Evolutionary conservation across 2,113 vertebrate genomes (phyloP), one percentile per base, ranked within the genome.

Genomic region (Misgurnus anguillicaudatus): DNA sequence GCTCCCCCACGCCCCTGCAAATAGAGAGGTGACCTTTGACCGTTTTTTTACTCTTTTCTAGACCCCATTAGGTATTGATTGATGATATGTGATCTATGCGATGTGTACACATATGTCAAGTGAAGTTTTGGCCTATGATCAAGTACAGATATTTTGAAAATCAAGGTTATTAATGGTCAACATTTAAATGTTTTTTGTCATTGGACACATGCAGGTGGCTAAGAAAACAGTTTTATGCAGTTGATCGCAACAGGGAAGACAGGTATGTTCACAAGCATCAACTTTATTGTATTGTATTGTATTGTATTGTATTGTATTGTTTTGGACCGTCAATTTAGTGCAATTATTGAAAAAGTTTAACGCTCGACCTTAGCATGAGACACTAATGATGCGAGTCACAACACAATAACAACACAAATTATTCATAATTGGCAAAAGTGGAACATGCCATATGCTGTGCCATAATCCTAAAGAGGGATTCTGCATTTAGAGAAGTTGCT

Each of bases 171-270:
- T 6, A 7, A 9, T 45, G 42, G 42, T 45, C 14, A 6, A 57
- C 6, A 1, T 2, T 3, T 57, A 6, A 19, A 57, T 65, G 55
- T 5, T 21, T 0, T 62, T 51, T 77, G 3, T n/a, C 42, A 62
- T 24, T 41, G 5, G 31, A 14, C 39, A 14, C 58, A 6, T 78
- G 53, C 16, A 99, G 98, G 89, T 99, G 98, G 98, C 93, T 99
- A 78, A 92, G 97, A 78, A 99, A 99, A 83, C 98, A 99, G 91
- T 99, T 98, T 88, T 98, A 98, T 66, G 94, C 95, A 0, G 91
- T 98, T 48, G 96, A 98, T 84, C 95, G 97, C 64, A 98, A 96
- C 89, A 91, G 95, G 78, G 97, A 99, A 39, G 97, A 99, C 86
- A 95, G 96, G 98, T 98, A 85, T 91, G 92, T 61, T 16, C 5